phyloP scores from a whole-genome alignment of 2,113 vertebrate genomes.

The Panthera uncia region DNA sequence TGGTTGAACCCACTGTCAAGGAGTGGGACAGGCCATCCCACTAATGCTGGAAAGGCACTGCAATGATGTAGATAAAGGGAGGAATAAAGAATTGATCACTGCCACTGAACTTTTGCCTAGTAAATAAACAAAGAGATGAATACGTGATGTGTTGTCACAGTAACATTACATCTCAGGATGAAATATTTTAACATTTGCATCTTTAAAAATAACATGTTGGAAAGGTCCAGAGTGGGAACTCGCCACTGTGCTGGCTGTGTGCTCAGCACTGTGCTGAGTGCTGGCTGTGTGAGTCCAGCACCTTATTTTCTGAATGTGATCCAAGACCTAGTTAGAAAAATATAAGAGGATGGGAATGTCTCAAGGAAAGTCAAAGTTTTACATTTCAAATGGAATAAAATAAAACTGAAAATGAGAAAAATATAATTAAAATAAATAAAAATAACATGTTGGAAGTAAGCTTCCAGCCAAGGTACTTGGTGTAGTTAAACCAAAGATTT shows the following conservation, averaged over 20 bases:
- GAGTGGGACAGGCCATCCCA: not conserved
- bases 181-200: not conserved
- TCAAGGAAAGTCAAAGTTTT: not conserved
- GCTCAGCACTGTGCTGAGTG: too few species aligned
- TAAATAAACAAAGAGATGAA: not conserved
- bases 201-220: not conserved
- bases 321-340: not conserved
- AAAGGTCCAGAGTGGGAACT: not conserved
- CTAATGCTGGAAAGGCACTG: not conserved
- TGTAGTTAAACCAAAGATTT: not conserved
- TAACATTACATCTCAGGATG: not conserved
- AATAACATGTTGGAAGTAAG: not conserved
- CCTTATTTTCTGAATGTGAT: not conserved
- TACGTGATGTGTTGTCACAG: not conserved
- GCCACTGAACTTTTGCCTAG: not conserved
- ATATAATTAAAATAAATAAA: not conserved
- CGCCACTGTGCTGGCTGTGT: not conserved
- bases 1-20: not conserved
- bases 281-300: not conserved
- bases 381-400: not conserved
- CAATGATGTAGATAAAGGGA: not conserved
- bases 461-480: not conserved
- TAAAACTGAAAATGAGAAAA: not conserved
- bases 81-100: not conserved
- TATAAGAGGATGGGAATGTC: not conserved